phyloP scores from a whole-genome alignment of 2,888 invertebrate species.

The Cryptus viduatorius region DNA sequence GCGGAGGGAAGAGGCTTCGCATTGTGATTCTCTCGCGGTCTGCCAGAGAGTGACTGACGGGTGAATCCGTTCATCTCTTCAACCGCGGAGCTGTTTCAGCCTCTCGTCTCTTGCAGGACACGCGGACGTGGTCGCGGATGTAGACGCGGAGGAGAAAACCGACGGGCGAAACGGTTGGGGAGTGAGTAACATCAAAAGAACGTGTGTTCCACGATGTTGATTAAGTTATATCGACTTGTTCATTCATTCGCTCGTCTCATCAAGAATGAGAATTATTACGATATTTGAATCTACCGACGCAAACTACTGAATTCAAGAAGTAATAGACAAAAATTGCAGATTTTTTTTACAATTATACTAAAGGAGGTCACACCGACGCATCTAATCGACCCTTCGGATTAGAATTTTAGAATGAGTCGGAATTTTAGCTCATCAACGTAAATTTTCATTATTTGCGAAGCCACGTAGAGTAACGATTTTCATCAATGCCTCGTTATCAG shows the following conservation, averaged over 20 bases:
- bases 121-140: conserved; percentile 56
- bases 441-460: not conserved
- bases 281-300: not conserved
- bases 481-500: not conserved
- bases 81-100: conserved; percentile 54
- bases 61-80: conserved; percentile 81
- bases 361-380: too few relatives aligned
- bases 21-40: conserved; percentile 83
- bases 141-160: conserved; percentile 62
- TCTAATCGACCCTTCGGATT: too few relatives aligned
- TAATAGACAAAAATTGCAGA: not conserved
- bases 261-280: not conserved
- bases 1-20: conserved; percentile 74
- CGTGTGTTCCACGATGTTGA: conserved; percentile 62
- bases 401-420: too few relatives aligned
- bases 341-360: too few relatives aligned
- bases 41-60: conserved; percentile 84
- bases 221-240: conserved; percentile 64
- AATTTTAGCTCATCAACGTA: not conserved
- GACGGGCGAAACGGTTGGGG: conserved; percentile 56
- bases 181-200: conserved; percentile 66
- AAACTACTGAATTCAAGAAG: not conserved
- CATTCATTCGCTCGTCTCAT: conserved; percentile 29
- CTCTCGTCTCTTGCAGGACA: conserved; percentile 65
- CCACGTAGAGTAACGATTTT: too few relatives aligned